A percentile compares a stretch with the other conserved stretches of the same genome.
phyloP scores from a whole-genome alignment of 2,888 invertebrate species.

The Dicyrtomina minuta region DNA sequence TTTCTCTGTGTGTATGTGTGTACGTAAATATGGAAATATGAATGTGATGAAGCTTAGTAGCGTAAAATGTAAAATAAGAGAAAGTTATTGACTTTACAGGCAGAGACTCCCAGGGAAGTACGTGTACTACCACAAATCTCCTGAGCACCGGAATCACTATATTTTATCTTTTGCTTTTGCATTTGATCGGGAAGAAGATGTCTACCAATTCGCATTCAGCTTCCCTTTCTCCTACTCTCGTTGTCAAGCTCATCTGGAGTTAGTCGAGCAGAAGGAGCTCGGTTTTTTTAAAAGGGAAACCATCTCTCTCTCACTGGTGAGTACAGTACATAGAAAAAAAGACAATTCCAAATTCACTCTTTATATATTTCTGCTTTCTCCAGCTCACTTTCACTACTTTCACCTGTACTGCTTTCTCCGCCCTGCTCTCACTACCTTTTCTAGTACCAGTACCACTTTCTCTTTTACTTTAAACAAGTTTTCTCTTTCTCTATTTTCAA shows the following conservation, averaged over 20 bases:
- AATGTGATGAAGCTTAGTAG: too few relatives aligned
- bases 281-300: slow-evolving; percentile 69
- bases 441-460: too few relatives aligned
- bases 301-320: slow-evolving; percentile 63
- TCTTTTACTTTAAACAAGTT: background rate
- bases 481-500: background rate
- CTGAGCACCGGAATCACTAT: slow-evolving; percentile 84
- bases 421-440: background rate
- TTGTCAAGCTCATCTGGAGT: slow-evolving; percentile 78
- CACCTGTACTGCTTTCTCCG: background rate
- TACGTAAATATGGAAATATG: background rate
- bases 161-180: slow-evolving; percentile 90
- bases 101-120: slow-evolving; percentile 75
- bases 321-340: too few relatives aligned
- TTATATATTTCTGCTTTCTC: too few relatives aligned
- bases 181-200: slow-evolving; percentile 91
- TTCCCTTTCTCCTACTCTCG: slow-evolving; percentile 95
- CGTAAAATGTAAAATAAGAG: too few relatives aligned
- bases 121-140: slow-evolving; percentile 89
- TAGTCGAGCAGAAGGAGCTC: slow-evolving; percentile 65
- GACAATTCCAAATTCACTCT: too few relatives aligned
- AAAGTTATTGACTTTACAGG: too few relatives aligned
- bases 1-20: slow-evolving; percentile 4
- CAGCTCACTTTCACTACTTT: too few relatives aligned
- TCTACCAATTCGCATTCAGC: slow-evolving; percentile 90